Evolutionary conservation across 2,113 vertebrate species (phyloP).

Genomic region (Cyprinodon tularosa): DNA sequence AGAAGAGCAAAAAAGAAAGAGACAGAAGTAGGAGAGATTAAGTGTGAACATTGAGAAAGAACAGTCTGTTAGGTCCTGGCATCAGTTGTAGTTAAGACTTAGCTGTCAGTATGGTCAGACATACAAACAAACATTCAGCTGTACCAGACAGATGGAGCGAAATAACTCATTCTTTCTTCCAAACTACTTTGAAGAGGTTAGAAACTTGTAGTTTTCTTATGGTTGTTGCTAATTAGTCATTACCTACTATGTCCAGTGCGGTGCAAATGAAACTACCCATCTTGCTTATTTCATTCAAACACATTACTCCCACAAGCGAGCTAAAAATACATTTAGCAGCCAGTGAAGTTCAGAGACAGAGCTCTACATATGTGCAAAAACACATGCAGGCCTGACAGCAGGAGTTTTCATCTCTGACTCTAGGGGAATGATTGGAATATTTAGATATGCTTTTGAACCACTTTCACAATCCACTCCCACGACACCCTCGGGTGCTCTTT

Average conservation of each 20-base stretch:
- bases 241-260: constrained; percentile 40
- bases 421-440: constrained; percentile 73
- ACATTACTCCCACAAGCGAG: constrained; percentile 74
- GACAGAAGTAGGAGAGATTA: constrained; percentile 29
- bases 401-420: constrained; percentile 74
- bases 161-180: constrained; percentile 13
- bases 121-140: constrained; percentile 41
- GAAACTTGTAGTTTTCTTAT: constrained; percentile 41
- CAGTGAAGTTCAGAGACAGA: constrained; percentile 68
- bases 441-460: constrained; percentile 68
- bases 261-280: constrained; percentile 69
- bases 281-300: constrained; percentile 76
- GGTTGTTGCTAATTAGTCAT: constrained; percentile 64
- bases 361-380: constrained; percentile 40
- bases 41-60: constrained; percentile 26
- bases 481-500: constrained; percentile 65
- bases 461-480: constrained; percentile 71
- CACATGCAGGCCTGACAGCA: constrained; percentile 51
- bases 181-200: constrained; percentile 44
- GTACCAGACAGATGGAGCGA: constrained; percentile 40
- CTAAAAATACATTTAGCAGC: constrained; percentile 74
- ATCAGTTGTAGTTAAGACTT: constrained; percentile 22
- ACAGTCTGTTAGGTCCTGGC: constrained; percentile 37
- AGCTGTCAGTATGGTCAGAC: constrained; percentile 35
- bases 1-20: constrained; percentile 12